These are phyloP conservation scores for Choristoneura rosaceana DNA, from an alignment of 2,888 invertebrate species.

Conservation along the genomic window DNA sequence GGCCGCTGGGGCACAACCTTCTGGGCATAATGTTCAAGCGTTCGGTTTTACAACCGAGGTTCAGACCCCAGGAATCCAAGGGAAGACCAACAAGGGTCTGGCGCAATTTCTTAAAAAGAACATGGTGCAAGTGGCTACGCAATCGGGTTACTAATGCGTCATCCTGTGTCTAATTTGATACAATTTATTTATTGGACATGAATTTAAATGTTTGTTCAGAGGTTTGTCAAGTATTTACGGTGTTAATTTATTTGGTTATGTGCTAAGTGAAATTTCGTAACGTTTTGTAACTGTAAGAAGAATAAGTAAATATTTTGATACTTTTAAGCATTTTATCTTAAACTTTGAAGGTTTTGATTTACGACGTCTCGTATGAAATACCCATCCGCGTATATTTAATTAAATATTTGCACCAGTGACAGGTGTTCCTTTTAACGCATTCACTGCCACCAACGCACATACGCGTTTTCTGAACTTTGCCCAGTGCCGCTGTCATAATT, in stretches of 20 bases:
- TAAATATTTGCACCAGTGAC: background rate
- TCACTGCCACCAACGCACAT: too few species aligned
- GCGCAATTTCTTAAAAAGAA: slow-evolving; percentile 1
- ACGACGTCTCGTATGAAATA: background rate
- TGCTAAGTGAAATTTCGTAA: slow-evolving; percentile 73
- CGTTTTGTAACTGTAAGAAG: slow-evolving; percentile 62
- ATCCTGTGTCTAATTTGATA: background rate
- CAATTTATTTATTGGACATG: background rate
- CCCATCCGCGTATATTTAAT: background rate
- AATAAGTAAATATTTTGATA: slow-evolving; percentile 49
- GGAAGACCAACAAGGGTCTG: background rate
- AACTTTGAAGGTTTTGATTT: background rate
- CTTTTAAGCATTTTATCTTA: slow-evolving; percentile 44
- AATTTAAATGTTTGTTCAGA: slow-evolving; percentile 21
- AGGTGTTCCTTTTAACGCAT: too few species aligned
- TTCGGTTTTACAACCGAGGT: background rate
- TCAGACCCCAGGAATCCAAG: background rate
- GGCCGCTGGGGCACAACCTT: slow-evolving; percentile 7
- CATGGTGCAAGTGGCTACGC: slow-evolving; percentile 3
- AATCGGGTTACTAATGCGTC: background rate
- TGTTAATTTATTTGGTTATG: slow-evolving; percentile 63
- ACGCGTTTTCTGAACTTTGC: too few species aligned
- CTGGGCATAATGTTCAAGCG: background rate
- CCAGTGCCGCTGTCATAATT: too few species aligned
- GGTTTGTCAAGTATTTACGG: slow-evolving; percentile 49